Base-by-base conservation (phyloP, 2,113 vertebrate species). In the Morphnarchus princeps region DNA sequence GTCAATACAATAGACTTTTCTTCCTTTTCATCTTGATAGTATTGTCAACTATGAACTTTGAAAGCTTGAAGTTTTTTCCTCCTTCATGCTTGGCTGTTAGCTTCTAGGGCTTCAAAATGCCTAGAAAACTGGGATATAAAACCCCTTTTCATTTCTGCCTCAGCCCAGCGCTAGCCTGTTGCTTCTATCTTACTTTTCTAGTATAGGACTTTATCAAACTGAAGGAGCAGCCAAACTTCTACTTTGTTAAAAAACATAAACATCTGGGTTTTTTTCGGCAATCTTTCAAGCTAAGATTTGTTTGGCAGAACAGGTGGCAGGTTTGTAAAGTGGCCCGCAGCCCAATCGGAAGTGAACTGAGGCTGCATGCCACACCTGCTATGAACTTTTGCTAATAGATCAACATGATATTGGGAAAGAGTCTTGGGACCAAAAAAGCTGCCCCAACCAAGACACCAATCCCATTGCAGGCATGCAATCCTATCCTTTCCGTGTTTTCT, bases 1-100 rank as follows among this genome's bases (percentile, higher is more conserved):
- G 71, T 59, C 66, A 90, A 58, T 90, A 96, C 87, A 97, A 96
- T 90, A 52, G 87, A 92, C 80, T 95, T 96, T 82, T 94, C 28
- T 90, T 66, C 22, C 49, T 87, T 94, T 95, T 85, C 63, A 70
- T 90, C 55, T 87, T 77, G 49, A 77, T 82, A 90, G 45, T 40
- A 96, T 95, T 95, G 73, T 96, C 66, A 58, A 76, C 76, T 94
- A 84, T 38, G 32, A 92, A 94, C 49, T 74, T 88, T 65, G 66
- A 95, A 95, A 94, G 61, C 8, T 6, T 49, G 2, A 62, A 15
- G 10, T 26, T 77, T 91, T 86, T 80, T 82, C n/a, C n/a, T 65
- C 42, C n/a, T 80, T 77, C 62, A 55, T 62, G 32, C 4, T 43
- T 63, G 47, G 13, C 61, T 90, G 22, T 47, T 90, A 67, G 62